A percentile compares a stretch with the other conserved stretches of the same genome.
phyloP scores from a whole-genome alignment of 2,113 vertebrate genomes.

The Halcyon senegalensis region DNA sequence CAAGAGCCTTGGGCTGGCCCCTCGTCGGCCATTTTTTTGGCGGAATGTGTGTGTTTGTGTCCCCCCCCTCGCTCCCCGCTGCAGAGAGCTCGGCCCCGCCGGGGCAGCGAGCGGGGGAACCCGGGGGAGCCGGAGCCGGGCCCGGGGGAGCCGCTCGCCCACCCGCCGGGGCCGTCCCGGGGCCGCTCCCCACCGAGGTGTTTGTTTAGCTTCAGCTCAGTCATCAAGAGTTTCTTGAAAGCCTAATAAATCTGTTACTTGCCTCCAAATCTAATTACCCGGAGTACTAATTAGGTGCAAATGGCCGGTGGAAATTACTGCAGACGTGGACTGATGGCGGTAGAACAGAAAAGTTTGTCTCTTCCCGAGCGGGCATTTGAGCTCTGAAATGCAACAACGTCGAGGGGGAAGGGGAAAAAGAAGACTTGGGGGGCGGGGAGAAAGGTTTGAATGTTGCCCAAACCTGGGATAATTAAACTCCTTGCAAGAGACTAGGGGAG shows the following conservation, averaged over 20 bases:
- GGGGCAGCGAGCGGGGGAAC: not conserved
- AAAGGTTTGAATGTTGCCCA: conserved; percentile 77
- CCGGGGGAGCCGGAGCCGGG: not conserved
- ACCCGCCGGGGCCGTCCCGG: not conserved
- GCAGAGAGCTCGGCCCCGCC: not conserved
- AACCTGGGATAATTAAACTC: conserved; percentile 83
- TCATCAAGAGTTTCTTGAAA: conserved; percentile 83
- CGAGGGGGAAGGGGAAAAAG: conserved; percentile 48
- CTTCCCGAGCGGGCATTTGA: conserved; percentile 74
- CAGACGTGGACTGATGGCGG: conserved; percentile 66
- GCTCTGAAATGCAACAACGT: conserved; percentile 80
- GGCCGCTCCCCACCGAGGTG: conserved; percentile 28
- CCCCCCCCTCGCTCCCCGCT: not conserved
- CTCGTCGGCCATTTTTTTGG: conserved; percentile 18
- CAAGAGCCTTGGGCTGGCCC: not conserved
- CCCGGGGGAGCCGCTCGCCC: not conserved
- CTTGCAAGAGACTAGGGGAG: conserved; percentile 69
- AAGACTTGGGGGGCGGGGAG: conserved; percentile 55
- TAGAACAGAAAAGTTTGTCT: conserved; percentile 70
- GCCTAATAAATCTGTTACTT: conserved; percentile 81
- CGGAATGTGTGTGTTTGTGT: not conserved
- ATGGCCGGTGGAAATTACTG: conserved; percentile 77
- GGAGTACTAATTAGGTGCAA: conserved; percentile 86
- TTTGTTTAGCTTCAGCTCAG: conserved; percentile 85
- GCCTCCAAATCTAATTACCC: conserved; percentile 92